These are phyloP conservation scores for Vidua chalybeata DNA, from an alignment of 2,113 vertebrate species.

Conservation along the genomic window DNA sequence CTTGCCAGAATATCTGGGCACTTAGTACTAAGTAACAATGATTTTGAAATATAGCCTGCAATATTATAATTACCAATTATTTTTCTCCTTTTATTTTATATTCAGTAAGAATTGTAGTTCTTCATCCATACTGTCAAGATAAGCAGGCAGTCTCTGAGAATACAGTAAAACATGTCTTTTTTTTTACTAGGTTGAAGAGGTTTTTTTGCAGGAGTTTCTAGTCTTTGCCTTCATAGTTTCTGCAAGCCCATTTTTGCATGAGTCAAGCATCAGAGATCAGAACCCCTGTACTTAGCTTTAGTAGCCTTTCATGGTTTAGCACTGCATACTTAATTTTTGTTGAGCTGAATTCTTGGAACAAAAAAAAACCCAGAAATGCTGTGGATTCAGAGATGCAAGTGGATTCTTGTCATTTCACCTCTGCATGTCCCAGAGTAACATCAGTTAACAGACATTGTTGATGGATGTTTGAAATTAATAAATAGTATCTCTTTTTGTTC, in stretches of 20 bases:
- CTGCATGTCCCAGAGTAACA: not conserved
- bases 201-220: not conserved
- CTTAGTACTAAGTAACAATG: slow-evolving; percentile 6
- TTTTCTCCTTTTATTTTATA: slow-evolving; percentile 7
- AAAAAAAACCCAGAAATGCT: not conserved
- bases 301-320: not conserved
- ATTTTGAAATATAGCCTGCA: slow-evolving; percentile 48
- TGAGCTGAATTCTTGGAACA: not conserved
- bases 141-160: not conserved
- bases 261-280: not conserved
- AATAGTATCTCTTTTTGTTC: not conserved
- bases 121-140: not conserved
- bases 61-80: slow-evolving; percentile 18
- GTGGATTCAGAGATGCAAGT: not conserved
- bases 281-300: not conserved
- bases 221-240: not conserved
- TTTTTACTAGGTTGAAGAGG: not conserved
- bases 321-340: not conserved
- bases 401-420: not conserved
- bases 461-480: slow-evolving; percentile 27
- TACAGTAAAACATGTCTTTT: not conserved
- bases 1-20: slow-evolving; percentile 31
- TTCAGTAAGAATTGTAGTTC: slow-evolving; percentile 9
- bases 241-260: not conserved
- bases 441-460: slow-evolving; percentile 9